Conservation (phyloP, 2,888 invertebrate species). For the Venusia cambrica region DNA sequence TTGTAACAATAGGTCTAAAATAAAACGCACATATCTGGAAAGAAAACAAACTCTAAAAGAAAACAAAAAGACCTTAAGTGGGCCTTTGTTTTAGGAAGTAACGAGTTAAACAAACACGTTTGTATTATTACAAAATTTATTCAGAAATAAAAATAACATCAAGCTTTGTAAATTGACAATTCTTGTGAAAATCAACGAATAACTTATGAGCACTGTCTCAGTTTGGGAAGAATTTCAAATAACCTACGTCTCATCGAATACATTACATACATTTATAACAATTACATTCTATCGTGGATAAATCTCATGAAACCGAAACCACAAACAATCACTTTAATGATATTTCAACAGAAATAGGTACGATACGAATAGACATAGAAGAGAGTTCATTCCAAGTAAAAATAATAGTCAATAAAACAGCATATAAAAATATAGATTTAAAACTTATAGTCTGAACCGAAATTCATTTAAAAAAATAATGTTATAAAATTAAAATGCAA, state of each 20-base stretch:
- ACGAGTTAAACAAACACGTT: slow-evolving; percentile 5
- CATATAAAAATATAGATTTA: slow-evolving; percentile 49
- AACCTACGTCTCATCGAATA: slow-evolving; percentile 30
- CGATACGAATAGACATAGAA: slow-evolving; percentile 8
- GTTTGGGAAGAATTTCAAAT: slow-evolving; percentile 61
- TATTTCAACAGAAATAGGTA: slow-evolving; percentile 22
- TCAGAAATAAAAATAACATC: slow-evolving; percentile 77
- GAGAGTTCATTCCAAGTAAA: slow-evolving; percentile 14
- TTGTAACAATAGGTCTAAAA: too few relatives aligned
- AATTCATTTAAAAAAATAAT: slow-evolving; percentile 49
- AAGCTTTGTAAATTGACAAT: slow-evolving; percentile 78
- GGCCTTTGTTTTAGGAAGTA: slow-evolving; percentile 2
- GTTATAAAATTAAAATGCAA: slow-evolving; percentile 57
- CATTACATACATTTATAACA: slow-evolving; percentile 23
- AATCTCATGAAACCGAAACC: slow-evolving; percentile 25
- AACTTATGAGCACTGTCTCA: slow-evolving; percentile 76
- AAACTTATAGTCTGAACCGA: slow-evolving; percentile 50
- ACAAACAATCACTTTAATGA: slow-evolving; percentile 29
- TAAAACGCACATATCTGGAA: too few relatives aligned
- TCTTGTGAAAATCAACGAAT: slow-evolving; percentile 66
- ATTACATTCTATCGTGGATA: slow-evolving; percentile 20
- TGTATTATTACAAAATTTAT: slow-evolving; percentile 67
- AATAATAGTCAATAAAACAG: slow-evolving; percentile 22
- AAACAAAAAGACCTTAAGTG: slow-evolving; percentile 25
- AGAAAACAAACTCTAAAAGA: neutral